Base-by-base conservation (phyloP, 1,140 invertebrate species). In the Drosophila pseudoobscura region DNA sequence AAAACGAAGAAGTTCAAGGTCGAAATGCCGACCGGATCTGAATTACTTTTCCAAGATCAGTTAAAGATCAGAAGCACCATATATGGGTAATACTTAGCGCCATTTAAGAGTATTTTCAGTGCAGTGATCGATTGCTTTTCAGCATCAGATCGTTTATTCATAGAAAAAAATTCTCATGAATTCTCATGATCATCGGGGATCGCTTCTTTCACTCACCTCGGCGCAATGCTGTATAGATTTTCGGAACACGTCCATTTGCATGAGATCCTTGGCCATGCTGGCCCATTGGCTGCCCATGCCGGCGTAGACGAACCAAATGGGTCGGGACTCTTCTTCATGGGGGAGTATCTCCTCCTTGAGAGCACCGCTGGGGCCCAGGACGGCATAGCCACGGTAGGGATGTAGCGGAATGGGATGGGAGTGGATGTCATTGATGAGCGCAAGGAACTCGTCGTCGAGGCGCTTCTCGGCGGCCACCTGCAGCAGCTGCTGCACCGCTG, bases 241-340 rank as follows among this genome's bases (percentile, higher is more conserved):
- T 44, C 94, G 94, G 92, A 99, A 99, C 0, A 93, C 91, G 29
- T 97, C 95, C 50, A 99, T 92, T 47, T 93, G 89, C 93, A 99
- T 95, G 43, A 99, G 92, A 13, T 96, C 93, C 84, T 94, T 94
- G 1, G 95, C 98, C 98, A 99, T 99, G 62, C 97, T 97, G 44
- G 95, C 92, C 98, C 98, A 99, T 92, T 99, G 98, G 22, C 96
- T 95, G 5, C 98, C 98, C 98, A 99, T 99, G 29, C 98, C 98
- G 49, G 97, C 96, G 92, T 98, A 99, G 26, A 99, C 93, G 91
- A 95, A 99, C 96, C 97, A 99, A 51, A 99, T 93, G 3, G 97
- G 97, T 44, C 96, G 93, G 63, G 93, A 93, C 31, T 95, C 94
- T 46, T 88, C 91, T n/a, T 92, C 70, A 7, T 78, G 79, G n/a